Percentiles rank a stretch among this genome's conserved stretches.
Conservation (phyloP, 2,113 vertebrate genomes). For the Barnardius zonarius region DNA sequence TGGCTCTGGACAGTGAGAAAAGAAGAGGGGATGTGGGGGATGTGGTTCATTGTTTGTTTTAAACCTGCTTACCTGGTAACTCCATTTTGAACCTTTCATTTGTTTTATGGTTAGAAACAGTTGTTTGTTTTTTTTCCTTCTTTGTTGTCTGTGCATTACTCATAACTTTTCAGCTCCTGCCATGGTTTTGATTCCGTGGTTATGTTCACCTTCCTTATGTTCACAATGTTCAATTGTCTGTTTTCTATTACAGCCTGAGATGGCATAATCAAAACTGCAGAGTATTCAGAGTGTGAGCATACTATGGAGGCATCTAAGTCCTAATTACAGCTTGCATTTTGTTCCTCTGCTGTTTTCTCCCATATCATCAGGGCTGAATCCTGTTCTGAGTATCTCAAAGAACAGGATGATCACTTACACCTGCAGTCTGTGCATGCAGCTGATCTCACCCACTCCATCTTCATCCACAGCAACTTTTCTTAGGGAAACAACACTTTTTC, state of each 20-base stretch:
- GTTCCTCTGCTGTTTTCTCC: not conserved
- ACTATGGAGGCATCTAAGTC: not conserved
- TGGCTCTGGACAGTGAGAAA: not conserved
- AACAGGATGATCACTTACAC: not conserved
- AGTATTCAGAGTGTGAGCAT: not conserved
- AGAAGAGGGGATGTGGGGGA: rapidly evolving
- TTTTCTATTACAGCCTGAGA: not conserved
- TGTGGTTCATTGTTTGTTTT: not conserved
- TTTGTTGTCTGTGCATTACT: not conserved
- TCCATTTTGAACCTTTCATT: not conserved
- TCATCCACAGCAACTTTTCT: not conserved
- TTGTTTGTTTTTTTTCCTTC: not conserved
- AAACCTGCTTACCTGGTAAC: not conserved
- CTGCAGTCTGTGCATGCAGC: not conserved
- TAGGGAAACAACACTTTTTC: not conserved
- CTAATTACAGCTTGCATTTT: not conserved
- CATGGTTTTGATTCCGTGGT: not conserved
- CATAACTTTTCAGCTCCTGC: not conserved
- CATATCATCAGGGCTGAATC: not conserved
- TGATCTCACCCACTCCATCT: not conserved
- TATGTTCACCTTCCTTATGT: not conserved
- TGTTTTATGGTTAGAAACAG: not conserved
- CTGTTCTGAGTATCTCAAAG: not conserved
- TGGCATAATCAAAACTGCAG: not conserved
- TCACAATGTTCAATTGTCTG: not conserved